Conservation (phyloP, 2,113 vertebrate species). For the Pterocles orientalis region DNA sequence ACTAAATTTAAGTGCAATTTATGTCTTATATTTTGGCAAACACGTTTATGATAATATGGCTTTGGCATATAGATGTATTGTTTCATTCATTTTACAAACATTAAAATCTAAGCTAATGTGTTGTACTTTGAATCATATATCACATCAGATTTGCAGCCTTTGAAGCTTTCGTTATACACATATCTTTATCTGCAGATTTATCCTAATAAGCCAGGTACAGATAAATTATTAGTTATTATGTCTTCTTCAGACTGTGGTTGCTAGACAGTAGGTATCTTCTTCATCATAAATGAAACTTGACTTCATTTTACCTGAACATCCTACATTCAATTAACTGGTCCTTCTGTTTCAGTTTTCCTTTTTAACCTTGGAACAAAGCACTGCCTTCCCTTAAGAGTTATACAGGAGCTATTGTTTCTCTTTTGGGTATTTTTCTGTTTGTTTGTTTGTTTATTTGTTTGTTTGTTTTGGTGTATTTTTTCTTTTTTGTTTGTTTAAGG, state of each 20-base stretch:
- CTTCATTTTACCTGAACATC: constrained; percentile 28
- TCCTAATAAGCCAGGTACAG: constrained; percentile 62
- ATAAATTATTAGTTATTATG: constrained; percentile 52
- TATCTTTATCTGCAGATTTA: constrained; percentile 58
- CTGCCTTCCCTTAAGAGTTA: background rate
- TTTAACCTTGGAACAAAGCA: constrained; percentile 22
- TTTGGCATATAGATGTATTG: constrained; percentile 64
- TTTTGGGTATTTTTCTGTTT: background rate
- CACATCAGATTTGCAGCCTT: constrained; percentile 45
- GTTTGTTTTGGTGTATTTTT: no score
- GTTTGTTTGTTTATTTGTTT: background rate
- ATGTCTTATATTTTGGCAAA: constrained; percentile 72
- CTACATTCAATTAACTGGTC: constrained; percentile 9
- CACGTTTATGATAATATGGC: constrained; percentile 68
- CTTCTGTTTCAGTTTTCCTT: background rate
- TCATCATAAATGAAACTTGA: background rate
- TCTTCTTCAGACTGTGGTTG: constrained; percentile 33
- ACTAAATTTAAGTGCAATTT: constrained; percentile 77
- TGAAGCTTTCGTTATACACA: constrained; percentile 63
- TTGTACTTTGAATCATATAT: constrained; percentile 64
- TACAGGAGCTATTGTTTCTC: background rate
- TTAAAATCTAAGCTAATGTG: constrained; percentile 70
- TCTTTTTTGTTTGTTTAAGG: background rate
- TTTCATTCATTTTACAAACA: constrained; percentile 70
- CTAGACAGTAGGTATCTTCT: constrained; percentile 14